Percentiles rank a stretch among this genome's conserved stretches.
phyloP scores from a whole-genome alignment of 2,113 vertebrate species.

The Pterophyllum scalare region DNA sequence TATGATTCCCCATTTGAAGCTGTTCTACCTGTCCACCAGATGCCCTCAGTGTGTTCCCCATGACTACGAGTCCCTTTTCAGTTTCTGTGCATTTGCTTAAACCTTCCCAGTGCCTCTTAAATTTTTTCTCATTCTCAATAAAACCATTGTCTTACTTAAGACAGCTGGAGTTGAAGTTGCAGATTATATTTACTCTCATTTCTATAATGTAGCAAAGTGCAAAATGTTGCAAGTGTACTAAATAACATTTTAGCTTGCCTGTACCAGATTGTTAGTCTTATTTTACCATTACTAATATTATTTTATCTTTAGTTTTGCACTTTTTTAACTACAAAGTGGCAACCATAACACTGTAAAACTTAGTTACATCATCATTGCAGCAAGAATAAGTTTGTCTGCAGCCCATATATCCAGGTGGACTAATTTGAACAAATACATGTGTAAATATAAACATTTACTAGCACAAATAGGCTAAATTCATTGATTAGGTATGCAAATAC shows the following conservation, averaged over 20 bases:
- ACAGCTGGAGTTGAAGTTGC: neutral
- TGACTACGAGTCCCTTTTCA: neutral
- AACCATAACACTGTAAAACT: no score
- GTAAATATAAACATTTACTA: no score
- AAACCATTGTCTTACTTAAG: neutral
- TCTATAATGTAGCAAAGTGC: neutral
- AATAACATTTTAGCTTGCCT: neutral
- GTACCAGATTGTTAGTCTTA: no score
- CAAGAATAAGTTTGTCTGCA: no score
- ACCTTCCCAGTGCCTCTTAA: neutral
- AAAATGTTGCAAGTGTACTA: neutral
- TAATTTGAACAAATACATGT: no score
- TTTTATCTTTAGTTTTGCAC: no score
- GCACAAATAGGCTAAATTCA: no score
- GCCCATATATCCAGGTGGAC: no score
- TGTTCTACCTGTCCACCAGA: conserved; percentile 65
- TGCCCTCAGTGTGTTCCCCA: conserved; percentile 50
- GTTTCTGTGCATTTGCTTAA: neutral
- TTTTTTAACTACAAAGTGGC: no score
- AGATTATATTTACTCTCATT: neutral
- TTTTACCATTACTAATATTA: no score
- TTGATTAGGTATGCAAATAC: no score
- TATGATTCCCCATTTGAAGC: neutral
- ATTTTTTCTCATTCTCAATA: neutral
- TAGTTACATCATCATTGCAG: no score